These are phyloP conservation scores for Gallinago media DNA, from an alignment of 2,113 vertebrate species.

Conservation along the genomic window DNA sequence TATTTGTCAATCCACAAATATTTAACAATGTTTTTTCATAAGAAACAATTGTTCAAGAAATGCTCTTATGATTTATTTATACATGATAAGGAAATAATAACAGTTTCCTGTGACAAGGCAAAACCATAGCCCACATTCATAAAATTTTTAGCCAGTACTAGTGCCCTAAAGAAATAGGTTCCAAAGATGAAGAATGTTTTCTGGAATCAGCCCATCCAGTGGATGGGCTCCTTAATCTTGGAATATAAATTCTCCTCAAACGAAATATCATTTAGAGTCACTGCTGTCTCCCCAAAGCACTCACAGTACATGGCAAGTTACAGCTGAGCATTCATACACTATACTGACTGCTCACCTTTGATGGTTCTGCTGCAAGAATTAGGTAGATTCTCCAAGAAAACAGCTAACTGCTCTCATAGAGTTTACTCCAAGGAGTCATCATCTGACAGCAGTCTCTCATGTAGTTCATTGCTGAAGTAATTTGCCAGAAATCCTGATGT, in stretches of 20 bases:
- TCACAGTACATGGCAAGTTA: not conserved
- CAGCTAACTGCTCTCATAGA: not conserved
- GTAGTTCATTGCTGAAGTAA: not conserved
- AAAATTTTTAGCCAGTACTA: not conserved
- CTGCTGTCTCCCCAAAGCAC: not conserved
- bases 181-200: not conserved
- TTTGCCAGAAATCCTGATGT: not conserved
- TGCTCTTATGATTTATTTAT: not conserved
- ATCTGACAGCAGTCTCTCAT: not conserved
- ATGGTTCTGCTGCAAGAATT: not conserved
- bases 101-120: not conserved
- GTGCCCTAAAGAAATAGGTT: not conserved
- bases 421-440: not conserved
- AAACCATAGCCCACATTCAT: not conserved
- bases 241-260: not conserved
- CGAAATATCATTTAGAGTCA: not conserved
- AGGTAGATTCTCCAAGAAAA: not conserved
- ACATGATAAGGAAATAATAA: not conserved
- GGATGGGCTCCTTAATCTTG: not conserved
- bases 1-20: not conserved
- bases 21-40: not conserved
- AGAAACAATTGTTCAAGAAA: not conserved
- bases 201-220: not conserved
- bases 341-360: not conserved
- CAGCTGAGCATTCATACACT: rapidly evolving